Evolutionary conservation across 1,140 invertebrate species (phyloP).

Genomic region (Theocolax elegans): DNA sequence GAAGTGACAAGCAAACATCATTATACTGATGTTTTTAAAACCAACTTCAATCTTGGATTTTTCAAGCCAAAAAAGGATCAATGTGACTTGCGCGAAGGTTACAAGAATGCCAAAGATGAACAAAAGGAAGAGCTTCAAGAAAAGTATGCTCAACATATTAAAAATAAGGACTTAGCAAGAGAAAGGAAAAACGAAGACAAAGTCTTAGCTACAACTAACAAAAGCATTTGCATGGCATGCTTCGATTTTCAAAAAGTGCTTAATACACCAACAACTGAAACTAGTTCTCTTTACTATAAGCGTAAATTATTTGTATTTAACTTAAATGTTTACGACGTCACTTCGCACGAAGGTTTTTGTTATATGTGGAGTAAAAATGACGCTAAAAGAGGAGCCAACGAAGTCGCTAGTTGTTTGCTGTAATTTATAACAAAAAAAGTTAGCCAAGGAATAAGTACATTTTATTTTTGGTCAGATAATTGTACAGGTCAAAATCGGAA

Average conservation of each 20-base stretch:
- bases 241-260: no score
- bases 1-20: not conserved
- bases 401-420: slow-evolving; percentile 48
- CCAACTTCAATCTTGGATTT: no score
- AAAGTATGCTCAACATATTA: slow-evolving; percentile 21
- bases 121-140: slow-evolving; percentile 9
- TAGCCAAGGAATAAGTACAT: slow-evolving; percentile 45
- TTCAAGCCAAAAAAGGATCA: no score
- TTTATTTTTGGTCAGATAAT: slow-evolving; percentile 55
- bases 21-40: no score
- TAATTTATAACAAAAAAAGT: slow-evolving; percentile 45
- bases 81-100: no score
- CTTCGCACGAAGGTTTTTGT: slow-evolving; percentile 47
- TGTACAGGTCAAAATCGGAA: no score
- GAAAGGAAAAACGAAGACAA: slow-evolving; percentile 38
- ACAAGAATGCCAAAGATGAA: not conserved
- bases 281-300: slow-evolving; percentile 54
- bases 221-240: no score
- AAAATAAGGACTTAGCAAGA: slow-evolving; percentile 29
- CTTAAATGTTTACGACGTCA: slow-evolving; percentile 50
- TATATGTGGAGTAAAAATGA: no score
- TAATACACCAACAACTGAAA: slow-evolving; percentile 46
- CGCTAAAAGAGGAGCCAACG: slow-evolving; percentile 51
- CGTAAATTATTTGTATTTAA: slow-evolving; percentile 51
- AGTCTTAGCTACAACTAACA: slow-evolving; percentile 53